These are phyloP conservation scores for Rhynchophorus ferrugineus DNA, from an alignment of 1,140 invertebrate genomes.

Conservation along the genomic window DNA sequence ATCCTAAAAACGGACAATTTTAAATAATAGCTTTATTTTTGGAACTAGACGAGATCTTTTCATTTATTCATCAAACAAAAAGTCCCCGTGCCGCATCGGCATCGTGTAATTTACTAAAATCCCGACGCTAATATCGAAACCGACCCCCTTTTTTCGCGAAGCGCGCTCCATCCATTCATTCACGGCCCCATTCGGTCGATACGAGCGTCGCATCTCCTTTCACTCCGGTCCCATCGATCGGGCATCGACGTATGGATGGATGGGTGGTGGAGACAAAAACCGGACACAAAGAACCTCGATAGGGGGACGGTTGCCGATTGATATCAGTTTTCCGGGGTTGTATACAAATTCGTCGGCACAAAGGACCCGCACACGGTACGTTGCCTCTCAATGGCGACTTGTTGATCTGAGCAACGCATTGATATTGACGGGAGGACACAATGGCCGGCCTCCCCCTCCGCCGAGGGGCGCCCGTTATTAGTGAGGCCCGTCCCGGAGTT, in stretches of 20 bases:
- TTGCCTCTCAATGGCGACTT: slow-evolving; percentile 34
- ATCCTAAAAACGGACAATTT: too few species aligned
- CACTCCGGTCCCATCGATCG: neutral
- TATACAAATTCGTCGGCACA: slow-evolving; percentile 30
- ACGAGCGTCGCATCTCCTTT: neutral
- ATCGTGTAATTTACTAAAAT: too few species aligned
- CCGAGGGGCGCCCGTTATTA: slow-evolving; percentile 1
- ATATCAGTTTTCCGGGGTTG: slow-evolving; percentile 31
- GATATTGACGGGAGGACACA: slow-evolving; percentile 12
- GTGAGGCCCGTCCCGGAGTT: slow-evolving; percentile 22
- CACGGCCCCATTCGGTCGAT: too few species aligned
- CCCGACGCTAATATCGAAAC: too few species aligned
- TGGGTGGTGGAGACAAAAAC: too few species aligned
- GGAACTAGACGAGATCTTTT: too few species aligned
- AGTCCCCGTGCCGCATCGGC: too few species aligned
- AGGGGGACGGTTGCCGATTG: slow-evolving; percentile 13
- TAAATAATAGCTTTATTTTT: too few species aligned
- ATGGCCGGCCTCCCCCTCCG: slow-evolving; percentile 6
- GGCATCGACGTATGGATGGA: too few species aligned
- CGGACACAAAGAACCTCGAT: neutral
- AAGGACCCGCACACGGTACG: slow-evolving; percentile 22
- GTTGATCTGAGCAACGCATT: slow-evolving; percentile 38
- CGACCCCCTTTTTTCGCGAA: too few species aligned
- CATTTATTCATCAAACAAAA: too few species aligned
- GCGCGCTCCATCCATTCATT: too few species aligned